Evolutionary conservation across 2,888 invertebrate species (phyloP).

Genomic region (Nyleta sp.): DNA sequence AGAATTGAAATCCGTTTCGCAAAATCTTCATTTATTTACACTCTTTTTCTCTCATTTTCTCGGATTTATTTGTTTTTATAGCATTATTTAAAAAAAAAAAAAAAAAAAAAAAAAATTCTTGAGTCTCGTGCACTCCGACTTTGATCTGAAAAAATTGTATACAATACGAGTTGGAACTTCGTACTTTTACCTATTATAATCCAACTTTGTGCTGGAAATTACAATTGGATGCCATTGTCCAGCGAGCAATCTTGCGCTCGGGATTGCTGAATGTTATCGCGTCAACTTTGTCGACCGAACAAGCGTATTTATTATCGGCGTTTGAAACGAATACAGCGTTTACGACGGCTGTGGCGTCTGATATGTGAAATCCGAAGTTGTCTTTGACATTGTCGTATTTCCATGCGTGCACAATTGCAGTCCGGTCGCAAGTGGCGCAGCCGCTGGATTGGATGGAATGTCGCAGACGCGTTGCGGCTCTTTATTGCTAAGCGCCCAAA

Average conservation of each 20-base stretch:
- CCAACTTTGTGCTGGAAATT: too few relatives aligned
- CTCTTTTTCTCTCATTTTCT: too few relatives aligned
- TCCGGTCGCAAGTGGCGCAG: slow-evolving; percentile 28
- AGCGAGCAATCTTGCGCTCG: not conserved
- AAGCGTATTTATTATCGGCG: slow-evolving; percentile 20
- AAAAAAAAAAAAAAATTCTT: too few relatives aligned
- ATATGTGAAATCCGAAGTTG: slow-evolving; percentile 54
- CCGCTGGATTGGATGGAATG: slow-evolving; percentile 57
- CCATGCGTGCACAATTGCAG: slow-evolving; percentile 55
- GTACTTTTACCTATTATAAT: too few relatives aligned
- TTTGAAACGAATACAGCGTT: slow-evolving; percentile 14
- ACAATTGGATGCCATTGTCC: slow-evolving; percentile 11
- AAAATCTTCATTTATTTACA: too few relatives aligned
- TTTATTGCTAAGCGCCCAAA: slow-evolving; percentile 76
- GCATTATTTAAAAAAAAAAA: too few relatives aligned
- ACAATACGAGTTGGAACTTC: too few relatives aligned
- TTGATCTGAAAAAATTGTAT: too few relatives aligned
- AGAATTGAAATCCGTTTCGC: too few relatives aligned
- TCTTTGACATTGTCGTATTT: slow-evolving; percentile 54
- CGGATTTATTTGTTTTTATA: too few relatives aligned
- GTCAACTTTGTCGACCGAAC: slow-evolving; percentile 1
- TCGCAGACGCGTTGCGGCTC: slow-evolving; percentile 70
- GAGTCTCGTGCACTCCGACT: too few relatives aligned
- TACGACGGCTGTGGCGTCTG: slow-evolving; percentile 19
- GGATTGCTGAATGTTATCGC: slow-evolving; percentile 30